Percentiles rank a stretch among this genome's conserved stretches.
Conservation (phyloP, 2,113 vertebrate genomes). For the Eretmochelys imbricata region DNA sequence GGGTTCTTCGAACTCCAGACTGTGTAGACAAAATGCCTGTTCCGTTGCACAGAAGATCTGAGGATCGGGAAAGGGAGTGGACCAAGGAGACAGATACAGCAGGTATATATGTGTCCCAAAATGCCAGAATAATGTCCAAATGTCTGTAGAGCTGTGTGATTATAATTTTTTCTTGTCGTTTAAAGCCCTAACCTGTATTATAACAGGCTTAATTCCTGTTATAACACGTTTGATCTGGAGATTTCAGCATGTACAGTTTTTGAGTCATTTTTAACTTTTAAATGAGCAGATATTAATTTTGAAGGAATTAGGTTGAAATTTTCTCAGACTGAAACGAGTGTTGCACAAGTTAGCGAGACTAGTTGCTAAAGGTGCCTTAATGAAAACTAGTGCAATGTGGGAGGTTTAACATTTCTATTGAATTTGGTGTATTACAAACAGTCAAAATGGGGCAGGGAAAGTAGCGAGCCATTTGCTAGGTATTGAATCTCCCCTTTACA, state of each 20-base stretch:
- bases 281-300: constrained; percentile 75
- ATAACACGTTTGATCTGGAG: constrained; percentile 65
- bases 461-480: constrained; percentile 28
- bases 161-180: constrained; percentile 10
- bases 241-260: constrained; percentile 54
- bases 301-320: constrained; percentile 75
- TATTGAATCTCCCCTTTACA: constrained; percentile 28
- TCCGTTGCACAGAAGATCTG: background rate
- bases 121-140: constrained; percentile 5
- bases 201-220: constrained; percentile 62
- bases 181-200: constrained; percentile 63
- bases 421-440: constrained; percentile 54
- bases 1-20: background rate
- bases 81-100: background rate
- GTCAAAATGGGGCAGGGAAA: constrained; percentile 5
- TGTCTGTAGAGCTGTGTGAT: background rate
- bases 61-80: background rate
- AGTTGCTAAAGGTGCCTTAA: constrained; percentile 69
- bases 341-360: constrained; percentile 50
- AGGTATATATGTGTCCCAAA: rapidly evolving
- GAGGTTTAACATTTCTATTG: constrained; percentile 56
- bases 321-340: constrained; percentile 50
- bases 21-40: background rate
- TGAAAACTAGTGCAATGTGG: constrained; percentile 62
- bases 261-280: constrained; percentile 60